Evolutionary conservation across 2,888 invertebrate genomes (phyloP).

Genomic region (Pollenia angustigena): DNA sequence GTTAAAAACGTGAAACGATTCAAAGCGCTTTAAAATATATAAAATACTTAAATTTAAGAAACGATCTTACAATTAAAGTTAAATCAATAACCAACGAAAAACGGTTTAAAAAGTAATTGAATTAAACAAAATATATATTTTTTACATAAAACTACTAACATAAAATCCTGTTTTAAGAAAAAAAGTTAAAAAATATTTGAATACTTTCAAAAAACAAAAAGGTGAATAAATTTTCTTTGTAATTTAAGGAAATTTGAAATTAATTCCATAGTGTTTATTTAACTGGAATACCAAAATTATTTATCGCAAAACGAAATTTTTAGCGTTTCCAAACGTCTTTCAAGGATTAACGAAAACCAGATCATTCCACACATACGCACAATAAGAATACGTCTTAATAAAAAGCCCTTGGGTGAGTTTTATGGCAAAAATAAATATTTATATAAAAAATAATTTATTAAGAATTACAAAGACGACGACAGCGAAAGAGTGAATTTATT

Average conservation of each 20-base stretch:
- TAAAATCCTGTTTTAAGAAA: slow-evolving; percentile 16
- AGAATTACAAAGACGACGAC: slow-evolving; percentile 16
- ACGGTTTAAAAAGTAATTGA: slow-evolving; percentile 55
- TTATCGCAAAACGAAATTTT: slow-evolving; percentile 1
- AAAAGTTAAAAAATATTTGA: neutral
- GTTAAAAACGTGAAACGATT: slow-evolving; percentile 77
- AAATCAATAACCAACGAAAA: slow-evolving; percentile 43
- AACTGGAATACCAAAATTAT: neutral
- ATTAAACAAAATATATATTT: slow-evolving; percentile 28
- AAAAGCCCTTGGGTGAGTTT: slow-evolving; percentile 58
- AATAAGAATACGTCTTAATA: slow-evolving; percentile 1
- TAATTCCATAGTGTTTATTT: slow-evolving; percentile 1
- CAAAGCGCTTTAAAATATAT: slow-evolving; percentile 57
- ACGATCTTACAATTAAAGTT: slow-evolving; percentile 60
- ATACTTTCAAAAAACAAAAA: slow-evolving; percentile 2
- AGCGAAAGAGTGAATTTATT: slow-evolving; percentile 14
- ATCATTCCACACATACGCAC: slow-evolving; percentile 6
- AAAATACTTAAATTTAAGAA: slow-evolving; percentile 45
- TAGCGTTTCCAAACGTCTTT: slow-evolving; percentile 11
- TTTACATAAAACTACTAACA: slow-evolving; percentile 43
- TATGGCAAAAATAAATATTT: slow-evolving; percentile 53
- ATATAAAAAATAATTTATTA: slow-evolving; percentile 41
- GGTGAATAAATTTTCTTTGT: slow-evolving; percentile 32
- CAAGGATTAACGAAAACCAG: slow-evolving; percentile 43
- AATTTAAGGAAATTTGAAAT: slow-evolving; percentile 8